Conservation (phyloP, 2,888 invertebrate genomes). For the Mesorhabditis sp. region DNA sequence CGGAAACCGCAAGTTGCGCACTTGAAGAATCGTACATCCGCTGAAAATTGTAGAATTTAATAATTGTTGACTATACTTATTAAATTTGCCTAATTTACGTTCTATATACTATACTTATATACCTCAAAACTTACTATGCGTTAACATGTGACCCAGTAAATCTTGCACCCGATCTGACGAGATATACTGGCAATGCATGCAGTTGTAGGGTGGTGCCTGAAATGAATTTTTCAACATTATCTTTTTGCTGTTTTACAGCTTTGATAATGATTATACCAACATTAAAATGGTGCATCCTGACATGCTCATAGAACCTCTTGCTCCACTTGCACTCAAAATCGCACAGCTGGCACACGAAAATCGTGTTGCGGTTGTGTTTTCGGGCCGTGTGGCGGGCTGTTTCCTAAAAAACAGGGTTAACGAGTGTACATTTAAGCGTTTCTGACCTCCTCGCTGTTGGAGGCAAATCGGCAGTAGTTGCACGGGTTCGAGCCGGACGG, state of each 20-base stretch:
- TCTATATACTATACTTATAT: neutral
- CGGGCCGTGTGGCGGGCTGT: slow-evolving; percentile 62
- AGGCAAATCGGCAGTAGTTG: slow-evolving; percentile 27
- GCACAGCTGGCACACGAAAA: slow-evolving; percentile 68
- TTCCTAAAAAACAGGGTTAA: slow-evolving; percentile 16
- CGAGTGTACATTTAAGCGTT: neutral
- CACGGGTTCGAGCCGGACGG: slow-evolving; percentile 26
- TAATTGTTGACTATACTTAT: neutral
- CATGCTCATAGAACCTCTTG: slow-evolving; percentile 67
- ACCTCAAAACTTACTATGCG: slow-evolving; percentile 60
- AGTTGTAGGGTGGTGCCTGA: slow-evolving; percentile 68
- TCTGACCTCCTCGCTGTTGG: slow-evolving; percentile 24
- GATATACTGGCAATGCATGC: slow-evolving; percentile 66
- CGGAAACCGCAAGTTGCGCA: slow-evolving; percentile 55
- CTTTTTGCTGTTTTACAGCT: neutral
- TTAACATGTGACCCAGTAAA: slow-evolving; percentile 67
- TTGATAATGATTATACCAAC: slow-evolving; percentile 23
- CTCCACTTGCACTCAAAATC: slow-evolving; percentile 69
- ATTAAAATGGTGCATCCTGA: slow-evolving; percentile 61
- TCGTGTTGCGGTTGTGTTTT: slow-evolving; percentile 65
- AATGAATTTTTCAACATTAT: neutral
- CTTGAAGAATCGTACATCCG: slow-evolving; percentile 61
- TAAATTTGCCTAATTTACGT: neutral
- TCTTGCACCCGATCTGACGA: slow-evolving; percentile 64
- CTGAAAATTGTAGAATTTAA: slow-evolving; percentile 24